phyloP scores from a whole-genome alignment of 2,113 vertebrate genomes.

The Sarotherodon lohbergeri region DNA sequence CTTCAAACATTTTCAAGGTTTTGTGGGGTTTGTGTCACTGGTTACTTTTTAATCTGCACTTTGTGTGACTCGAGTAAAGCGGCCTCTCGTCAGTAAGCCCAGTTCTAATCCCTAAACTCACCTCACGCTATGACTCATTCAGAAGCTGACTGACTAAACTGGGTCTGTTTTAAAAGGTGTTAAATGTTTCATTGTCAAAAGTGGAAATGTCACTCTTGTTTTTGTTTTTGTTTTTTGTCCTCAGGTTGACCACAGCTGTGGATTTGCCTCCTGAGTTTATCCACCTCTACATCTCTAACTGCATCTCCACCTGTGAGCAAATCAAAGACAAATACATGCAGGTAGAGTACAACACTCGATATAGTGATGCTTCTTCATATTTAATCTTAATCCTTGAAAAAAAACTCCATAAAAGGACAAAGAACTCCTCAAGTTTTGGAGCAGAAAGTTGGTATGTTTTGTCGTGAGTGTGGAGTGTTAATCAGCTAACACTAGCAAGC shows the following conservation, averaged over 20 bases:
- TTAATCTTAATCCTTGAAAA: background rate
- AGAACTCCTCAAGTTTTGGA: background rate
- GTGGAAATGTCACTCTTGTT: background rate
- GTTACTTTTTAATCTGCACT: background rate
- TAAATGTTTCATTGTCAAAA: background rate
- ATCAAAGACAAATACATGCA: conserved; percentile 99
- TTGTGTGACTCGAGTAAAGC: background rate
- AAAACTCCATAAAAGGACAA: background rate
- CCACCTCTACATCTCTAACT: conserved; percentile 99
- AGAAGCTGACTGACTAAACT: background rate
- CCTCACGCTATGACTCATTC: background rate
- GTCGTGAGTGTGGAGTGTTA: too few relatives aligned
- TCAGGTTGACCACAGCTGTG: conserved; percentile 93
- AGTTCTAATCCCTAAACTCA: rapidly evolving
- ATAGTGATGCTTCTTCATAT: background rate
- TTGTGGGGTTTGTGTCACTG: background rate
- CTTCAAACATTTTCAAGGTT: background rate
- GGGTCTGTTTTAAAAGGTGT: too few relatives aligned
- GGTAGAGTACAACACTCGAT: conserved; percentile 59
- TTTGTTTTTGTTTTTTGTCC: background rate
- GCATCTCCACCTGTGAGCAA: conserved; percentile 98
- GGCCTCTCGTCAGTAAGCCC: background rate
- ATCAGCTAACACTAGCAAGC: too few relatives aligned
- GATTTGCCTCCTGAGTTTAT: conserved; percentile 98
- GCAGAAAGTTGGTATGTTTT: rapidly evolving